Evolutionary conservation across 2,888 invertebrate species (phyloP), one percentile per base, ranked within the genome.

Genomic region (Peribatodes rhomboidaria): DNA sequence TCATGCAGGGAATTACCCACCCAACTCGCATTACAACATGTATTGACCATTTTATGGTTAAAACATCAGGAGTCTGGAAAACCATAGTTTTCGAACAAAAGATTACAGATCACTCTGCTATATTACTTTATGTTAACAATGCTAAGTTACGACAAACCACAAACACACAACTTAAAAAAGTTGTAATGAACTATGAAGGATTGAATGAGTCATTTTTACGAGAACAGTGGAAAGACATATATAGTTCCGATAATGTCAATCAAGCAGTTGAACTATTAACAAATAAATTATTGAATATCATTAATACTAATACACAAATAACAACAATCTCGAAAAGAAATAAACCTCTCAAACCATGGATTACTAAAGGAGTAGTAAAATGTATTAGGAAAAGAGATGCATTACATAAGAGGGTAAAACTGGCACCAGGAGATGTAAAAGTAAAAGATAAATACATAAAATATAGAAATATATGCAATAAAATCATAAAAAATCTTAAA

Each of bases 11-110:
- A 14, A 55, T 42, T 31, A 55, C n/a, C 16, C 35, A 27, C 2
- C 46, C 47, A 7, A 47, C 47, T 9, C 27, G 47, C 2, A 9
- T 47, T n/a, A 31, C 14, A 8, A 27, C 47, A n/a, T 47, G 47
- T n/a, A 6, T 42, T 46, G 27, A 42, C 46, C 33, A 27, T 35
- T 14, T 52, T 20, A 33, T 49, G 57, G 49, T 47, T 8, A 47
- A 47, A 47, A 27, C 14, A 8, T 27, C 8, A n/a, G n/a, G 27
- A 2, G 11, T 1, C 11, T 47, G 47, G 47, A 27, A 47, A 31
- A 47, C 47, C 3, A 8, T 47, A 14, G 20, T 44, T 20, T 44
- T 44, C 9, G 44, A 44, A 20, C 44, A 44, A 44, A 44, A 44
- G 2, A 2, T 47, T 7, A 47, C 47, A n/a, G 47, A 47, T 9